A percentile compares a stretch with the other conserved stretches of the same genome.
phyloP scores from a whole-genome alignment of 2,797 vertebrate species.

The Microctenopoma steveboyesi region DNA sequence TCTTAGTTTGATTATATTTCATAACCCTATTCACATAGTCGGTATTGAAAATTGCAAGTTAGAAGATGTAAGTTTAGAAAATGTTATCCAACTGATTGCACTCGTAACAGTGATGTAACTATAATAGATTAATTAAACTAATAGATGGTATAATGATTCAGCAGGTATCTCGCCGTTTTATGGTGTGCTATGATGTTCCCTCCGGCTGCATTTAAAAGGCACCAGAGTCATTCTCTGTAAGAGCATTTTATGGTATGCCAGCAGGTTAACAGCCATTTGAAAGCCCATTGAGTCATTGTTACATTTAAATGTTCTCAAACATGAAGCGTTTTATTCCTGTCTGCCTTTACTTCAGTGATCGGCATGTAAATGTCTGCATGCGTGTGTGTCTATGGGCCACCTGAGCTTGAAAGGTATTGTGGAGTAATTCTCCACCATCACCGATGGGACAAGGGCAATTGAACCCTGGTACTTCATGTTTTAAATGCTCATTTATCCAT shows the following conservation, averaged over 20 bases:
- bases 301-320: slow-evolving; percentile 67
- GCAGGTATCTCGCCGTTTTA: slow-evolving; percentile 54
- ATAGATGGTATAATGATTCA: slow-evolving; percentile 61
- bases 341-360: slow-evolving; percentile 60
- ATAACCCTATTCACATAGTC: not conserved
- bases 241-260: slow-evolving; percentile 59
- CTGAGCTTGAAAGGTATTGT: slow-evolving; percentile 33
- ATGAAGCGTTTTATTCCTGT: slow-evolving; percentile 67
- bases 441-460: slow-evolving; percentile 74
- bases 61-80: not conserved
- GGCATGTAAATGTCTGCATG: slow-evolving; percentile 33
- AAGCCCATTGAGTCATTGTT: slow-evolving; percentile 68
- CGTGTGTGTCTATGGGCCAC: slow-evolving; percentile 7
- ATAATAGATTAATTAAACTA: slow-evolving; percentile 56
- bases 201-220: slow-evolving; percentile 57
- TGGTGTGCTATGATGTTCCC: slow-evolving; percentile 46
- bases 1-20: not conserved
- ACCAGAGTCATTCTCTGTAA: slow-evolving; percentile 42
- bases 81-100: slow-evolving; percentile 15
- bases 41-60: not conserved
- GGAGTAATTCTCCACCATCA: slow-evolving; percentile 58
- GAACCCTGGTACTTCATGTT: slow-evolving; percentile 70
- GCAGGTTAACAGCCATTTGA: slow-evolving; percentile 74
- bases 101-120: slow-evolving; percentile 23
- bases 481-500: slow-evolving; percentile 78